These are phyloP conservation scores for Acleris sparsana DNA, from an alignment of 2,888 invertebrate species.

Conservation along the genomic window DNA sequence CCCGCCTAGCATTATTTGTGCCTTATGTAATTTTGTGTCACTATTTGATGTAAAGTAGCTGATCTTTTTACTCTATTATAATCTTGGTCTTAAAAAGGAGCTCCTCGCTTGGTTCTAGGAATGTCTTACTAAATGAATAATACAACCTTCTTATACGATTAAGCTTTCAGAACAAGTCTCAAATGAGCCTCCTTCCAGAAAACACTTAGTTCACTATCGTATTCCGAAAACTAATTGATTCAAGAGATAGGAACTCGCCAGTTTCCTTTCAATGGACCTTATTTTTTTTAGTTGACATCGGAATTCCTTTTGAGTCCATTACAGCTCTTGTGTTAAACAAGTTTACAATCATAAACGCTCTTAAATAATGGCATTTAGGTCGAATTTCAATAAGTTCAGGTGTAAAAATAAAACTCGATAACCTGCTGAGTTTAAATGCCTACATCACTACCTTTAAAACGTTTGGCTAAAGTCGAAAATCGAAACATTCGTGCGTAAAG, in stretches of 20 bases:
- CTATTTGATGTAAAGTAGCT: too few species aligned
- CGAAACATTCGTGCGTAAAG: neutral
- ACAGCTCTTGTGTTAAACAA: constrained; percentile 33
- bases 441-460: neutral
- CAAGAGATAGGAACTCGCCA: constrained; percentile 30
- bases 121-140: too few species aligned
- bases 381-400: neutral
- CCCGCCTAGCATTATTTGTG: neutral
- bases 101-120: too few species aligned
- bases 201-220: constrained; percentile 31
- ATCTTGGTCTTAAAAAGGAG: too few species aligned
- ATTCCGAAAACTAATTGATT: constrained; percentile 35
- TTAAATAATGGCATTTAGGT: neutral
- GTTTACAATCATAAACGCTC: neutral
- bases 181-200: constrained; percentile 13
- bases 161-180: constrained; percentile 6
- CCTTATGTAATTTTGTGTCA: too few species aligned
- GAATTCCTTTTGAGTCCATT: constrained; percentile 72
- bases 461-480: constrained; percentile 6
- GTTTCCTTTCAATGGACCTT: constrained; percentile 41
- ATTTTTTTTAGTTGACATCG: constrained; percentile 66
- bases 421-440: neutral
- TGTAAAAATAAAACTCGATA: neutral
- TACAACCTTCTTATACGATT: too few species aligned
- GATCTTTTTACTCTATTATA: too few species aligned